These are phyloP conservation scores for Paratilapia polleni DNA, from an alignment of 2,113 vertebrate genomes.

Conservation along the genomic window DNA sequence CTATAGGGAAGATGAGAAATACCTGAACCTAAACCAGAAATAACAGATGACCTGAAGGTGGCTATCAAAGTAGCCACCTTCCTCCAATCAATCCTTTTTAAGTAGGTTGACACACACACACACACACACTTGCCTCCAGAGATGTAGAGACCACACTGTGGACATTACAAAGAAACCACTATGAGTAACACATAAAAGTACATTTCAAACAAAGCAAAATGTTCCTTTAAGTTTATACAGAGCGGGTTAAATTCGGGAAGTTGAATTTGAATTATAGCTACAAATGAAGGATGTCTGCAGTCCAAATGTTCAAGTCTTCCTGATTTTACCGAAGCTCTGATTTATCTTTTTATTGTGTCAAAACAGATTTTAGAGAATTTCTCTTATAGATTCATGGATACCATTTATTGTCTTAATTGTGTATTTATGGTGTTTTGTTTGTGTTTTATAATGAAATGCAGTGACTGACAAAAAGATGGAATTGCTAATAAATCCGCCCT, in stretches of 20 bases:
- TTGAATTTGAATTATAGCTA: constrained; percentile 8
- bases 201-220: constrained; percentile 1
- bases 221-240: constrained; percentile 28
- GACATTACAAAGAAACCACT: neutral
- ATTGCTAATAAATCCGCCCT: constrained; percentile 60
- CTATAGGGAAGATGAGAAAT: neutral
- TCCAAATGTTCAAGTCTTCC: constrained; percentile 49
- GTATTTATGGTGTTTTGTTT: constrained; percentile 37
- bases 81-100: neutral
- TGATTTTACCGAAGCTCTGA: constrained; percentile 39
- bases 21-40: neutral
- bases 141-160: neutral
- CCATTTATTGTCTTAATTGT: constrained; percentile 26
- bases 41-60: too few species aligned
- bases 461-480: constrained; percentile 27
- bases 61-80: too few species aligned
- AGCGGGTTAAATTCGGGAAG: constrained; percentile 4
- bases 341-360: constrained; percentile 42
- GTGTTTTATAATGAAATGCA: constrained; percentile 57
- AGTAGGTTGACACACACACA: neutral
- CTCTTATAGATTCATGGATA: constrained; percentile 28
- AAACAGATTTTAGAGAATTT: constrained; percentile 32
- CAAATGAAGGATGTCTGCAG: constrained; percentile 9
- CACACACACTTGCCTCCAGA: neutral
- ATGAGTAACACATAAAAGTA: neutral